A percentile compares a stretch with the other conserved stretches of the same genome.
phyloP scores from a whole-genome alignment of 1,140 invertebrate genomes.

The Drosophila yakuba region DNA sequence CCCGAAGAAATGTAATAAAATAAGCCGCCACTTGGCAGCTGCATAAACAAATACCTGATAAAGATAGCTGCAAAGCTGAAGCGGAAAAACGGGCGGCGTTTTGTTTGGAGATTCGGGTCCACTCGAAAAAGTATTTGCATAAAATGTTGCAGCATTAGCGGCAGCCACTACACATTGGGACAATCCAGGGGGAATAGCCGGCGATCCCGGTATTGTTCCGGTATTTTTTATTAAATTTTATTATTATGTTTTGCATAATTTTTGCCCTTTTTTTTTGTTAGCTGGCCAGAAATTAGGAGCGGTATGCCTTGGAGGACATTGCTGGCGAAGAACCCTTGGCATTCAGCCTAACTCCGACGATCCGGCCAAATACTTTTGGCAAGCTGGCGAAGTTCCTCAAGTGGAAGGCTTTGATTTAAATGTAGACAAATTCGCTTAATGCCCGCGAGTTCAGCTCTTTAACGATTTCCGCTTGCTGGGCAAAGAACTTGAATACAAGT shows the following conservation, averaged over 20 bases:
- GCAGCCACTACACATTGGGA: constrained; percentile 43
- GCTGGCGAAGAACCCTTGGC: constrained; percentile 3
- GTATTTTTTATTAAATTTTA: constrained; percentile 78
- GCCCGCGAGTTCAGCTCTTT: constrained; percentile 12
- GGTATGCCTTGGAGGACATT: not conserved
- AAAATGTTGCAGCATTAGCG: constrained; percentile 67
- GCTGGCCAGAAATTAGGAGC: constrained; percentile 14
- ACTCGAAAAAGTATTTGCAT: constrained; percentile 64
- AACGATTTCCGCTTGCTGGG: constrained; percentile 13
- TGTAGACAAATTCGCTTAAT: constrained; percentile 25
- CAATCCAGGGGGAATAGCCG: constrained; percentile 26
- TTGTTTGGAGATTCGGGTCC: constrained; percentile 5
- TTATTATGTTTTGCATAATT: constrained; percentile 80
- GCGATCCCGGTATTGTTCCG: constrained; percentile 1
- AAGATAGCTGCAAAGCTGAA: constrained; percentile 26
- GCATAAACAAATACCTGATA: constrained; percentile 80
- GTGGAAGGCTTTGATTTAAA: constrained; percentile 39
- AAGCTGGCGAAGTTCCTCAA: constrained; percentile 19
- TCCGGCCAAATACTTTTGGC: constrained; percentile 19
- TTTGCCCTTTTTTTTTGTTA: constrained; percentile 3
- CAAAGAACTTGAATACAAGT: constrained; percentile 6
- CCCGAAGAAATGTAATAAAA: constrained; percentile 70
- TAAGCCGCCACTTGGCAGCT: constrained; percentile 68
- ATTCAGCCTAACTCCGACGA: not conserved
- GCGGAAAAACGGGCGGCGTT: not conserved